Percentiles rank a stretch among this genome's conserved stretches.
Conservation (phyloP, 2,888 invertebrate genomes). For the Acleris holmiana region DNA sequence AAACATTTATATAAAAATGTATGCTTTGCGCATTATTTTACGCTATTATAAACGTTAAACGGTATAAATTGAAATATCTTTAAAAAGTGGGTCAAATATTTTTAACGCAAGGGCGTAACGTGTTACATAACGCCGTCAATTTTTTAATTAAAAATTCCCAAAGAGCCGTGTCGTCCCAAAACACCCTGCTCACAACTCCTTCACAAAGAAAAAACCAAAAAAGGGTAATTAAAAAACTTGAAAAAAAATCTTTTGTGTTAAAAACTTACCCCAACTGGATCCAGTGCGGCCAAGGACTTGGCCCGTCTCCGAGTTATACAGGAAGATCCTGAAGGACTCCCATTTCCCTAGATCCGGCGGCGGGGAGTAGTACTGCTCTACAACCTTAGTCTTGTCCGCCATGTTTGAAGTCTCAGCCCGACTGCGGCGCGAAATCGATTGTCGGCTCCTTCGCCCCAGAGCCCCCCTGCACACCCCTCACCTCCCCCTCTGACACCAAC, state of each 20-base stretch:
- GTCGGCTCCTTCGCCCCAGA: conserved; percentile 67
- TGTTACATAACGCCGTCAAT: conserved; percentile 22
- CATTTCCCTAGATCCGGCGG: conserved; percentile 93
- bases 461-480: conserved; percentile 45
- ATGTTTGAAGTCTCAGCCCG: conserved; percentile 80
- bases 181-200: background rate
- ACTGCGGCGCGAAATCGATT: conserved; percentile 80
- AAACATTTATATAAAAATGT: too few species aligned
- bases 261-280: conserved; percentile 96
- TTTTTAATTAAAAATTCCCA: background rate
- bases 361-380: conserved; percentile 90
- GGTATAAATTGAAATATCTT: too few species aligned
- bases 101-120: conserved; percentile 7
- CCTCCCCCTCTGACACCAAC: conserved; percentile 47
- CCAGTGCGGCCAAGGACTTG: conserved; percentile 96
- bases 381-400: conserved; percentile 90
- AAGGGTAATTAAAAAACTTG: conserved; percentile 34
- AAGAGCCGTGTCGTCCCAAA: background rate
- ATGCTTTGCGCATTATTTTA: too few species aligned
- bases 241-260: conserved; percentile 47
- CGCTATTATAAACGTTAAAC: too few species aligned
- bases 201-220: conserved; percentile 5
- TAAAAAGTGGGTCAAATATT: background rate
- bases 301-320: conserved; percentile 96
- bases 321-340: conserved; percentile 93